Evolutionary conservation across 2,888 invertebrate genomes (phyloP).

Genomic region (Drosophila greeni): DNA sequence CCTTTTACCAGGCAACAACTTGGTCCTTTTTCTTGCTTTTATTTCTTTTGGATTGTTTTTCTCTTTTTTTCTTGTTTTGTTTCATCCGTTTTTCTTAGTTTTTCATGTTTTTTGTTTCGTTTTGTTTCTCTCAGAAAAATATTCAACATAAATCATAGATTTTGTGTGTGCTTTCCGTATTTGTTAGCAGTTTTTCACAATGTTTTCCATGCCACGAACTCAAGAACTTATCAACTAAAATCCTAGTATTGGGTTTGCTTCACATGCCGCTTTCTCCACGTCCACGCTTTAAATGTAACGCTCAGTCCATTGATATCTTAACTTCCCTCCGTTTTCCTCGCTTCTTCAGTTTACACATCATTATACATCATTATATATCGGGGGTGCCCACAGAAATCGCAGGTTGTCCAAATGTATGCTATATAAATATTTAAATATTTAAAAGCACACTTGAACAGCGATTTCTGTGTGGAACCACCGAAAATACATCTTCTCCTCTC

Average conservation of each 20-base stretch:
- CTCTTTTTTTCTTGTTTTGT: slow-evolving; percentile 39
- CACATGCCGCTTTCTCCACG: slow-evolving; percentile 39
- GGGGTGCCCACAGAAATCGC: neutral
- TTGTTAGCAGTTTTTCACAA: slow-evolving; percentile 57
- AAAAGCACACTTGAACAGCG: neutral
- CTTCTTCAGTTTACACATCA: slow-evolving; percentile 9
- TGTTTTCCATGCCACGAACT: slow-evolving; percentile 39
- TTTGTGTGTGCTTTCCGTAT: slow-evolving; percentile 55
- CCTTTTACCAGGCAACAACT: too few relatives aligned
- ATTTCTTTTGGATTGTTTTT: slow-evolving; percentile 32
- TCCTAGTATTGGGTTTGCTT: slow-evolving; percentile 61
- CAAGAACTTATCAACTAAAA: slow-evolving; percentile 63
- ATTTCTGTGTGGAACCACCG: neutral
- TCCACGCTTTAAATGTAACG: slow-evolving; percentile 63
- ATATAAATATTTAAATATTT: neutral
- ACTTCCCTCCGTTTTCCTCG: slow-evolving; percentile 33
- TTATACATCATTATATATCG: slow-evolving; percentile 4
- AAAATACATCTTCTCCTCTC: slow-evolving; percentile 4
- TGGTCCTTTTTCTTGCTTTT: slow-evolving; percentile 27
- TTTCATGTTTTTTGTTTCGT: slow-evolving; percentile 28
- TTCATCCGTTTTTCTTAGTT: slow-evolving; percentile 24
- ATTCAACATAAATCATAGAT: slow-evolving; percentile 57
- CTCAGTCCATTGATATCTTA: slow-evolving; percentile 77
- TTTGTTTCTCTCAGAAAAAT: slow-evolving; percentile 51
- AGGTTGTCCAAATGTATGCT: neutral